These are phyloP conservation scores for Meteorus sp. DNA, from an alignment of 1,140 invertebrate genomes.

Conservation along the genomic window DNA sequence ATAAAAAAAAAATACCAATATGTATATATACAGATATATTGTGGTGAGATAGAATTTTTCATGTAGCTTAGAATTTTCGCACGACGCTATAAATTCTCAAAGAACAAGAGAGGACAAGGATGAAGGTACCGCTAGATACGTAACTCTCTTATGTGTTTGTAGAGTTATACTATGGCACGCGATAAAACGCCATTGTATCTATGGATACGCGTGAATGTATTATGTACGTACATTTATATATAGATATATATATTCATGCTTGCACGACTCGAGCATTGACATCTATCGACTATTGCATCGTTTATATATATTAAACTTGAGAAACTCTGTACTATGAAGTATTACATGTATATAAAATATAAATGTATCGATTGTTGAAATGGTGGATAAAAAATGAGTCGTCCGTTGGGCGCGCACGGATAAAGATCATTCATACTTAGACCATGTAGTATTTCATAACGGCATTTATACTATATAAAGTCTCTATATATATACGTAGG, in stretches of 20 bases:
- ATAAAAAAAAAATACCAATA: too few relatives aligned
- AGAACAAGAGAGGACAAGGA: too few relatives aligned
- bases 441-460: neutral
- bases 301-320: too few relatives aligned
- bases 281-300: slow-evolving; percentile 3
- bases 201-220: slow-evolving; percentile 1
- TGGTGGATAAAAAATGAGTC: neutral
- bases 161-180: neutral
- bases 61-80: too few relatives aligned
- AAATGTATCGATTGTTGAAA: neutral
- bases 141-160: neutral
- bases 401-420: neutral
- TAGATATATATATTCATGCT: slow-evolving; percentile 3
- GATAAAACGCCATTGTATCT: slow-evolving; percentile 1
- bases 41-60: too few relatives aligned
- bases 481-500: neutral
- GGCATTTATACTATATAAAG: neutral
- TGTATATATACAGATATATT: too few relatives aligned
- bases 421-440: neutral
- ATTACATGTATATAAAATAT: neutral
- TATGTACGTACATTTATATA: too few relatives aligned
- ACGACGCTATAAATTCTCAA: too few relatives aligned
- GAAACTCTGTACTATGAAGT: neutral
- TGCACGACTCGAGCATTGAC: neutral
- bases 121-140: slow-evolving; percentile 1